Conservation (phyloP, 2,888 invertebrate genomes). For the Hemithea aestivaria region DNA sequence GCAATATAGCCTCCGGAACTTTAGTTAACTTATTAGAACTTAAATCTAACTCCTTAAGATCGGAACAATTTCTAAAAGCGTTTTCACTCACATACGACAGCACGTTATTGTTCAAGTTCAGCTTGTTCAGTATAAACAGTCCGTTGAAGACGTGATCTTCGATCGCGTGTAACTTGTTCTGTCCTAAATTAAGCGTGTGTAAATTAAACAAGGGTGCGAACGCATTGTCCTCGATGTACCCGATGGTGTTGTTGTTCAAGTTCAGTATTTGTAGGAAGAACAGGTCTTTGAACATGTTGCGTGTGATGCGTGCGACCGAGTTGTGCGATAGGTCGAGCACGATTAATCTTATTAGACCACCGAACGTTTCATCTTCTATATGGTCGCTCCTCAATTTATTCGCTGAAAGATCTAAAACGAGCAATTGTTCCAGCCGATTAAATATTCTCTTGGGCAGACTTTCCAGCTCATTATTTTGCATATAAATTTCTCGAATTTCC, state of each 20-base stretch:
- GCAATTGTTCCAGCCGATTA: constrained; percentile 90
- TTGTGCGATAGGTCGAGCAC: constrained; percentile 93
- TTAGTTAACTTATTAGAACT: constrained; percentile 90
- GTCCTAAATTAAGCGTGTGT: constrained; percentile 92
- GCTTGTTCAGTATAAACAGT: constrained; percentile 88
- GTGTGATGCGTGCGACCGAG: constrained; percentile 87
- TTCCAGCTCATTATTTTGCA: constrained; percentile 91
- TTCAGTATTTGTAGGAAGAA: constrained; percentile 92
- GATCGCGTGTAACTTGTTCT: constrained; percentile 89
- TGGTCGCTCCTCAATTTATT: constrained; percentile 92
- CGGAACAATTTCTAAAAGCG: constrained; percentile 92
- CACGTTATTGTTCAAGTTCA: constrained; percentile 91
- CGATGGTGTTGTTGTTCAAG: constrained; percentile 90
- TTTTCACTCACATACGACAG: constrained; percentile 86
- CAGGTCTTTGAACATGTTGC: constrained; percentile 90
- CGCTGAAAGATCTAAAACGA: constrained; percentile 90
- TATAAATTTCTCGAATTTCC: constrained; percentile 90
- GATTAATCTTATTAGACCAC: constrained; percentile 90
- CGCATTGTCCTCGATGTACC: constrained; percentile 90
- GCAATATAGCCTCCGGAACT: constrained; percentile 91
- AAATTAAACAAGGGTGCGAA: constrained; percentile 93
- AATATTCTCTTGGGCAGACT: constrained; percentile 91
- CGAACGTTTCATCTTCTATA: constrained; percentile 91
- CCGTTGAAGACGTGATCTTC: constrained; percentile 91
- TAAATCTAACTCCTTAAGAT: constrained; percentile 92